Evolutionary conservation across 1,140 invertebrate genomes (phyloP), one percentile per base, ranked within the genome.

Genomic region (Nixonia krombeini): DNA sequence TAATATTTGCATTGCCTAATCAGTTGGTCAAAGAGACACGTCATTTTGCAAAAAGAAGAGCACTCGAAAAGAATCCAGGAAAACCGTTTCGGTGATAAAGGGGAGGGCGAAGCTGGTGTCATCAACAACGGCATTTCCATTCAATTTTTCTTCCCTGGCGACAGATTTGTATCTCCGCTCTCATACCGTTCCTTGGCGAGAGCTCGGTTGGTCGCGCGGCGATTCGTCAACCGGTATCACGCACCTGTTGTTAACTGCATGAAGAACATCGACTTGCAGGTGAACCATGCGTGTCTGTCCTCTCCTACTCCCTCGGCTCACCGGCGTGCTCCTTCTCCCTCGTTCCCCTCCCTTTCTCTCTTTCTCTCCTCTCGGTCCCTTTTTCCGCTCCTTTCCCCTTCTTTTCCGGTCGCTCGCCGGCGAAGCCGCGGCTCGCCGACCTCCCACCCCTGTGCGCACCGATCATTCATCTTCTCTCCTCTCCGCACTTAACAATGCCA

Each of bases 401-500:
- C 50, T 23, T 38, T 42, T 17, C 47, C 58, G 58, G 70, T 67
- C 52, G 61, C 53, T 40, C 41, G n/a, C n/a, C 55, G 17, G 31
- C 62, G 44, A 59, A 38, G 55, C 7, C 12, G 7, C 46, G 23
- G 64, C 62, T 68, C 64, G 57, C 57, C 64, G 64, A 68, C 59
- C 64, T 68, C 47, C 52, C 52, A 62, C 41, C 64, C 46, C 52
- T 55, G 47, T 42, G 58, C 53, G 65, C 58, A 25, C 47, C 53
- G 65, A 69, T 69, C 57, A 69, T 69, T 69, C 65, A 69, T 63
- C 51, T 67, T 59, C 44, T 59, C 44, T 59, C 42, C 49, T 67
- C 38, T 62, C 57, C 45, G 52, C 46, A 66, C 56, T 59, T 40
- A 68, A 68, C 57, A 68, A 61, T 61, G 56, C 59, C 57, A 50